Evolutionary conservation across 2,797 vertebrate species (phyloP), one percentile per base, ranked within the genome.

Genomic region (Diplodus sargus): DNA sequence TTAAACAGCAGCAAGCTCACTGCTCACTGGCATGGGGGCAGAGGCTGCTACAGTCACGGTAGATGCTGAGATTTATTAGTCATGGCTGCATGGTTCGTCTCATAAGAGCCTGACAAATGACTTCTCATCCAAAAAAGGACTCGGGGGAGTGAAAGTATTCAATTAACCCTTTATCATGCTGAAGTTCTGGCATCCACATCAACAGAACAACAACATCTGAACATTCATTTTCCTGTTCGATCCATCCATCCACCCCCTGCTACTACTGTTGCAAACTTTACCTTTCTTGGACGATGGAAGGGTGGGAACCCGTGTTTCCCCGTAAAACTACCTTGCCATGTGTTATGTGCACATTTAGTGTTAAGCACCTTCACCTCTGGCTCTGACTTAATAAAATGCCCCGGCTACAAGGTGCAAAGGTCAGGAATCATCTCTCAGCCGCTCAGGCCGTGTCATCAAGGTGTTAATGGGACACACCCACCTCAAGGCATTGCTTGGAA

Each of bases 381-480:
- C 74, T 85, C 64, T 85, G 87, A 87, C 86, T 87, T 86, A 57
- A 91, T 89, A 89, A 93, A 93, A 89, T 16, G 51, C n/a, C 71
- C 60, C 73, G 17, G 78, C 87, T 64, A 78, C 75, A 71, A 7
- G 70, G 90, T 82, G 74, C 84, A 91, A 89, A 88, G 87, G 89
- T 92, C 74, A 42, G 74, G 75, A 87, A 82, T 85, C 78, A 77
- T 74, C 80, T 78, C 79, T 83, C 47, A 85, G 74, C 69, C 79
- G 81, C 81, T 86, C 70, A 82, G 65, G 72, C 79, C 14, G 22
- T 70, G 66, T 88, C 85, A 84, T 75, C 22, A 51, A 84, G 88
- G 82, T 90, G 89, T 82, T 89, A 79, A 81, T 74, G 75, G 75
- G 71, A 85, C 87, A 91, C 91, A 70, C 82, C 82, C 87, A 85